phyloP scores from a whole-genome alignment of 2,797 vertebrate species.

The Diceros bicornis region DNA sequence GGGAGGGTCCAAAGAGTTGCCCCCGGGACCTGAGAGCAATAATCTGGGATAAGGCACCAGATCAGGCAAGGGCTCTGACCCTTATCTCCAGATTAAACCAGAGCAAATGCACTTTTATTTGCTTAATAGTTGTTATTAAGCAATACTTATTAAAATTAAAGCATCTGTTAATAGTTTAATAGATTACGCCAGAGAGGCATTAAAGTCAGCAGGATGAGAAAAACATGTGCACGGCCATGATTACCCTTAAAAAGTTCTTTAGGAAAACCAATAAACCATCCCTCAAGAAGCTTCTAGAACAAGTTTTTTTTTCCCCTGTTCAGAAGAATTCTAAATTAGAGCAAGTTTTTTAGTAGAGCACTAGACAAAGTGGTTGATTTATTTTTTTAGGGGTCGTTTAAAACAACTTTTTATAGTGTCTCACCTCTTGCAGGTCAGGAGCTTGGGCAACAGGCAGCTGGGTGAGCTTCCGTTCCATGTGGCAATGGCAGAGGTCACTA shows the following conservation, averaged over 20 bases:
- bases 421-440: not conserved
- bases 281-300: conserved; percentile 2
- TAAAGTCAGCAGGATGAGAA: not conserved
- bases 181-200: not conserved
- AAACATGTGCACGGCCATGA: not conserved
- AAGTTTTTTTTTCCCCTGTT: not conserved
- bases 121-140: not conserved
- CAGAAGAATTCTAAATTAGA: not conserved
- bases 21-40: not conserved
- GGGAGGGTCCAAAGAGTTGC: not conserved
- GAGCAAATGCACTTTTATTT: not conserved
- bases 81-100: not conserved
- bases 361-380: not conserved
- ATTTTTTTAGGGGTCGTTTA: not conserved
- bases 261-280: not conserved
- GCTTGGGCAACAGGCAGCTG: not conserved
- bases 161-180: not conserved
- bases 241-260: not conserved
- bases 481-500: not conserved
- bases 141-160: conserved; percentile 1
- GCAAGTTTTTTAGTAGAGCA: not conserved
- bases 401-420: not conserved
- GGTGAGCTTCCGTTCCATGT: not conserved
- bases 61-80: not conserved
- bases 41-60: not conserved